Evolutionary conservation across 64 coral and sea anemone species (phyloP).

Genomic region (Acropora tenuis): DNA sequence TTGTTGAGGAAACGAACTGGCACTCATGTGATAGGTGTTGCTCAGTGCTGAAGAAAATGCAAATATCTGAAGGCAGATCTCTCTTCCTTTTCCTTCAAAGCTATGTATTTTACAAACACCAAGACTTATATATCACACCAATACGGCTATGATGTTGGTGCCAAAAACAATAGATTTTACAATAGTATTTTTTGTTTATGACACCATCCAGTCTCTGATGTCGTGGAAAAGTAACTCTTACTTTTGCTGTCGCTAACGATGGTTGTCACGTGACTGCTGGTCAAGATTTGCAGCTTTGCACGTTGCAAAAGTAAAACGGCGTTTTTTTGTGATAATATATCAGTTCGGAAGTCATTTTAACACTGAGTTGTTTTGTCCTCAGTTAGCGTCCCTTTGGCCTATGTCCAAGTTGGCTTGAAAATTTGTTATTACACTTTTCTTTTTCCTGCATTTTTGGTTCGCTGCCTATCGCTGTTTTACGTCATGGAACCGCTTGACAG

Average conservation of each 20-base stretch:
- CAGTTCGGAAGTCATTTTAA: no score
- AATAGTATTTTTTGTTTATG: no score
- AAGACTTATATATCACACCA: background rate
- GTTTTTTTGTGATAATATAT: background rate
- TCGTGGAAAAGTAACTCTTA: no score
- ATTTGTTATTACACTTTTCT: background rate
- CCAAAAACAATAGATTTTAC: no score
- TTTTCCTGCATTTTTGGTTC: background rate
- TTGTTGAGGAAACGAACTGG: no score
- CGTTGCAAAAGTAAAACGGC: background rate
- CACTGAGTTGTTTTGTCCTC: background rate
- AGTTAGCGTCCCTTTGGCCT: background rate
- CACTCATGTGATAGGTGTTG: no score
- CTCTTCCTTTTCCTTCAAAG: background rate
- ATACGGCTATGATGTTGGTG: no score
- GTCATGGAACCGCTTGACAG: background rate
- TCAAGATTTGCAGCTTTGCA: background rate
- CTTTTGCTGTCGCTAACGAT: no score
- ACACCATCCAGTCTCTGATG: no score
- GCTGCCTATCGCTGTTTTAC: background rate
- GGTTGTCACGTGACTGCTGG: no score
- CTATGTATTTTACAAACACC: background rate
- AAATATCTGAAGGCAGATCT: no score
- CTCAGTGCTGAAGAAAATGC: no score
- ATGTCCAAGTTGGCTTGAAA: background rate